These are phyloP conservation scores for Tetragnatha montana DNA, from an alignment of 2,888 invertebrate species.

Conservation along the genomic window DNA sequence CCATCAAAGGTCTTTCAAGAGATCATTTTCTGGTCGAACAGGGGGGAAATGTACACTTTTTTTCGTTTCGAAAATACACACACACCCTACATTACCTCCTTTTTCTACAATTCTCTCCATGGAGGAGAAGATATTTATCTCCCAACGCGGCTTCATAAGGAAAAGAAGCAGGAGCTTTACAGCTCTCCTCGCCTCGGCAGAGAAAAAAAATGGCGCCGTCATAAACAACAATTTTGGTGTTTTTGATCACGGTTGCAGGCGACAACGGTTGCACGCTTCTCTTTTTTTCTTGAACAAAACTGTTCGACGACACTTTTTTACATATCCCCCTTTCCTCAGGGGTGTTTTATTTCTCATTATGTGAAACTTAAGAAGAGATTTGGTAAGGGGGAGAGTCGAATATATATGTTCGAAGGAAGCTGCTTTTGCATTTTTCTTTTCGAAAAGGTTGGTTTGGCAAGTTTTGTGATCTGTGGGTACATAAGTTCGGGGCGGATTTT, in stretches of 20 bases:
- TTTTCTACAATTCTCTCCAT: constrained; percentile 6
- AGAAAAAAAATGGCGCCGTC: constrained; percentile 42
- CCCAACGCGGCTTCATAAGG: neutral
- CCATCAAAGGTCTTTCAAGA: constrained; percentile 14
- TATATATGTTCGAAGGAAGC: neutral
- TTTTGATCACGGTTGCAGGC: constrained; percentile 23
- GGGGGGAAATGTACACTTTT: constrained; percentile 39
- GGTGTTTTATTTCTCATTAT: constrained; percentile 21
- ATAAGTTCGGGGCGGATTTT: neutral
- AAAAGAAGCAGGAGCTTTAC: constrained; percentile 46
- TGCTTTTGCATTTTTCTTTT: neutral
- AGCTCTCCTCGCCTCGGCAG: constrained; percentile 41
- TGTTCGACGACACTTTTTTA: neutral
- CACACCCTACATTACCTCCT: constrained; percentile 12
- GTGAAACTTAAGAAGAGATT: neutral
- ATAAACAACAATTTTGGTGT: constrained; percentile 66
- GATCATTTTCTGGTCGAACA: constrained; percentile 53
- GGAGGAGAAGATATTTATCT: constrained; percentile 30
- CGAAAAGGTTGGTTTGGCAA: neutral
- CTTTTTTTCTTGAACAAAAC: constrained; percentile 11
- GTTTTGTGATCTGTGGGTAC: neutral
- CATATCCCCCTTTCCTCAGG: neutral
- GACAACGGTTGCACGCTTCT: constrained; percentile 28
- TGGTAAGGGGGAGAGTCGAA: neutral
- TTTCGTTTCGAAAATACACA: neutral